phyloP scores from a whole-genome alignment of 2,113 vertebrate species.

The Cacatua alba region DNA sequence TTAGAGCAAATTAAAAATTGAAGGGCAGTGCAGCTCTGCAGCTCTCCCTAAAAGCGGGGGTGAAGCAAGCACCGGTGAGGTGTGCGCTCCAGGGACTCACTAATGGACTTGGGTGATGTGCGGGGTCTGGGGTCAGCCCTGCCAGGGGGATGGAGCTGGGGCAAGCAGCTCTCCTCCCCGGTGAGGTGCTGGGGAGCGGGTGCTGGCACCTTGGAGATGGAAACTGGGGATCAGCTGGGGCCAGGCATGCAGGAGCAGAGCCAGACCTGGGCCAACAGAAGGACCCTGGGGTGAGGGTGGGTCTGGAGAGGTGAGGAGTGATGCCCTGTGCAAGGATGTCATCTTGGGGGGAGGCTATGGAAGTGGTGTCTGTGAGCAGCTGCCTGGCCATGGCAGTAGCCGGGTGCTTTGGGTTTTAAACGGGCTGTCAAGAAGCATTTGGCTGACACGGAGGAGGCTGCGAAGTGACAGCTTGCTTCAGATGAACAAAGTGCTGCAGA shows the following conservation, averaged over 20 bases:
- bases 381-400: neutral
- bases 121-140: neutral
- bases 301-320: neutral
- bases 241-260: accelerated
- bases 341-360: accelerated
- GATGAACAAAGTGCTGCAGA: neutral
- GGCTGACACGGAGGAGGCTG: neutral
- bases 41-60: slow-evolving; percentile 4
- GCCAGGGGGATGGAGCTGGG: neutral
- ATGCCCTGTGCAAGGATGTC: neutral
- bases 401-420: slow-evolving; percentile 17
- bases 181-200: neutral
- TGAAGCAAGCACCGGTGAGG: neutral
- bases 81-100: neutral
- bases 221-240: accelerated
- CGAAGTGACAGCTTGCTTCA: neutral
- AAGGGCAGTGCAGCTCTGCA: neutral
- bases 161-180: accelerated
- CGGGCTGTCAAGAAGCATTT: slow-evolving; percentile 41
- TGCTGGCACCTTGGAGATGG: neutral
- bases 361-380: neutral
- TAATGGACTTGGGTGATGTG: neutral
- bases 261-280: neutral
- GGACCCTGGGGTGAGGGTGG: neutral
- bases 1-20: slow-evolving; percentile 59